Evolutionary conservation across 2,797 vertebrate species (phyloP), one percentile per base, ranked within the genome.

Genomic region (Coccyzus lansbergi): DNA sequence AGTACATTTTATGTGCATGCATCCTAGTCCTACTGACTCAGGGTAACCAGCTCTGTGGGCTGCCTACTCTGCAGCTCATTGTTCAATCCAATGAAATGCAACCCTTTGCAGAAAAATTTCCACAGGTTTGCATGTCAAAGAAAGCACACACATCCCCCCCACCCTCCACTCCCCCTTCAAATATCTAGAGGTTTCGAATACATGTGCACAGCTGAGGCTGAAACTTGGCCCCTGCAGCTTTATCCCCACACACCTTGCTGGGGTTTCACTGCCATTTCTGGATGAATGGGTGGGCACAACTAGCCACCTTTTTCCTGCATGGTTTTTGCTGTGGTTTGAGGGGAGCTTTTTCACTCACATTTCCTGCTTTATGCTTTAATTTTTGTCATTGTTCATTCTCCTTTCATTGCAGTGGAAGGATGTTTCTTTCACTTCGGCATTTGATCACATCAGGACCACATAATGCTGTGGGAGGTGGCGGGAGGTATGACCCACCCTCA

Each of bases 361-460:
- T 90, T 89, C 2, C 1, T 14, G 20, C 0, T 0, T 26, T 78
- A 62, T 1, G 1, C n/a, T 83, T 94, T 76, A 94, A 85, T 71
- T 87, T 85, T 12, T 48, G 24, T 34, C 81, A 53, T 60, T 83
- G 88, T 59, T 88, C 59, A 38, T 86, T 86, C 51, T 78, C 42
- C 44, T 88, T 67, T 86, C 55, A 69, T 49, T 76, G 44, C 31
- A 0, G 1, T 13, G 5, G 34, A 79, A 83, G 72, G 63, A 89
- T 1, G 0, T 46, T 76, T 92, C 42, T 81, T 93, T 92, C 75
- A 52, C 38, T 94, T 85, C 69, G 75, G 12, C 59, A 38, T 86
- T 92, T 83, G 59, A 42, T 60, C 72, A 18, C 59, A 59, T 72
- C 76, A 88, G 76, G 87, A 69, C 17, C 17, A 63, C 52, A 81